These are phyloP conservation scores for Melanotaenia duboulayi DNA, from an alignment of 2,113 vertebrate species.

Conservation along the genomic window DNA sequence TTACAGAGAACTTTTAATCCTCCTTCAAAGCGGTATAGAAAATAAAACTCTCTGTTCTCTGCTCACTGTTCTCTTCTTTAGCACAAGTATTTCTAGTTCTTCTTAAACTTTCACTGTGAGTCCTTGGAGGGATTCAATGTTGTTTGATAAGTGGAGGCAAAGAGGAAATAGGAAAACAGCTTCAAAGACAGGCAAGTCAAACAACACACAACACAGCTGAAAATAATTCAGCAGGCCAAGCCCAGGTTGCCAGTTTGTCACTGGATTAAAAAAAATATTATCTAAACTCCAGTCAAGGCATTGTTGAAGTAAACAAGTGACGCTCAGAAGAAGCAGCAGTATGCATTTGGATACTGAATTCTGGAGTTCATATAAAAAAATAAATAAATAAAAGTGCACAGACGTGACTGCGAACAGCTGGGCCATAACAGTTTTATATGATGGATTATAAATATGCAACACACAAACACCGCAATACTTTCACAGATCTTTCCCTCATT, in stretches of 20 bases:
- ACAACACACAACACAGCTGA: conserved; percentile 35
- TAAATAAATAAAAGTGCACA: conserved; percentile 32
- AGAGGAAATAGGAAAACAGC: conserved; percentile 44
- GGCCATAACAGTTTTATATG: conserved; percentile 72
- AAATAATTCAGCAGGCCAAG: conserved; percentile 27
- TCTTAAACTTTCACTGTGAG: conserved; percentile 17
- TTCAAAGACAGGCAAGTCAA: conserved; percentile 59
- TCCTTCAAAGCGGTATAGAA: too few species aligned
- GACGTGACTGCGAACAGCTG: conserved; percentile 63
- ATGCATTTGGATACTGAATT: conserved; percentile 36
- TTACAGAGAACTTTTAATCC: too few species aligned
- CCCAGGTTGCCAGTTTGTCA: conserved; percentile 12
- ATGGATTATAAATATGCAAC: conserved; percentile 75
- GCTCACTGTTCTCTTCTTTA: conserved; percentile 1
- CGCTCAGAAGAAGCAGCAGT: not conserved
- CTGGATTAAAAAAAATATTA: conserved; percentile 18
- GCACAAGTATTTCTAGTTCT: conserved; percentile 42
- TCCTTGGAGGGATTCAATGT: conserved; percentile 29
- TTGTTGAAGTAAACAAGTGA: not conserved
- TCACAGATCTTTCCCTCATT: conserved; percentile 65
- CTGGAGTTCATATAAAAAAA: not conserved
- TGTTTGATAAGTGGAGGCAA: conserved; percentile 48
- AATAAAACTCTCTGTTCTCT: too few species aligned
- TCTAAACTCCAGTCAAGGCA: not conserved
- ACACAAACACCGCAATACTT: conserved; percentile 69